These are phyloP conservation scores for Tryphoninae sp. DNA, from an alignment of 2,888 invertebrate genomes.

Conservation along the genomic window DNA sequence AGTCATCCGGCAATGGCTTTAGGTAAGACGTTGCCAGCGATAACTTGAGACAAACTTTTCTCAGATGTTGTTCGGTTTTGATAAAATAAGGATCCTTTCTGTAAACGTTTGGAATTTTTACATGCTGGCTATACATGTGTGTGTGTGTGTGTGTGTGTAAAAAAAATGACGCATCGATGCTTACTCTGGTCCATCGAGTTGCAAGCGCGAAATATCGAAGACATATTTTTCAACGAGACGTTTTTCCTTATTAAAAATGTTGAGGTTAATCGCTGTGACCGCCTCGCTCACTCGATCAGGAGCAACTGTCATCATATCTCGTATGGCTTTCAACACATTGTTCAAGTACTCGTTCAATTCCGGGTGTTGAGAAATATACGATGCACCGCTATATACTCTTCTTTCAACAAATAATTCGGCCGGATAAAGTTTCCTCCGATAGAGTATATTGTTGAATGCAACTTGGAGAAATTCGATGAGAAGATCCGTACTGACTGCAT, in stretches of 20 bases:
- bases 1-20: constrained; percentile 82
- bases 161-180: constrained; percentile 17
- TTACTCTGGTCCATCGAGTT: background rate
- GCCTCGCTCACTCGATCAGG: constrained; percentile 82
- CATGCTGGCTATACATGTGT: background rate
- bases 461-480: constrained; percentile 87
- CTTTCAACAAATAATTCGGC: constrained; percentile 84
- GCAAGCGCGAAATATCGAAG: constrained; percentile 78
- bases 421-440: constrained; percentile 85
- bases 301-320: constrained; percentile 80
- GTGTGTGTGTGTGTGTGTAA: background rate
- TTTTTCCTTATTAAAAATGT: constrained; percentile 82
- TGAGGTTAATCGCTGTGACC: constrained; percentile 81
- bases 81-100: constrained; percentile 84
- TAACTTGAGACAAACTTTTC: constrained; percentile 85
- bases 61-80: constrained; percentile 84
- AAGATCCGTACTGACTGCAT: constrained; percentile 83
- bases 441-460: constrained; percentile 85
- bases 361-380: constrained; percentile 85
- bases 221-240: constrained; percentile 81
- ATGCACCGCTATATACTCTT: constrained; percentile 85
- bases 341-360: constrained; percentile 84
- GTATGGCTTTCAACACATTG: constrained; percentile 73
- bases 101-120: constrained; percentile 39
- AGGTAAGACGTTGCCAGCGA: constrained; percentile 82